Evolutionary conservation across 2,888 invertebrate genomes (phyloP).

Genomic region (Pogonocherus hispidulus): DNA sequence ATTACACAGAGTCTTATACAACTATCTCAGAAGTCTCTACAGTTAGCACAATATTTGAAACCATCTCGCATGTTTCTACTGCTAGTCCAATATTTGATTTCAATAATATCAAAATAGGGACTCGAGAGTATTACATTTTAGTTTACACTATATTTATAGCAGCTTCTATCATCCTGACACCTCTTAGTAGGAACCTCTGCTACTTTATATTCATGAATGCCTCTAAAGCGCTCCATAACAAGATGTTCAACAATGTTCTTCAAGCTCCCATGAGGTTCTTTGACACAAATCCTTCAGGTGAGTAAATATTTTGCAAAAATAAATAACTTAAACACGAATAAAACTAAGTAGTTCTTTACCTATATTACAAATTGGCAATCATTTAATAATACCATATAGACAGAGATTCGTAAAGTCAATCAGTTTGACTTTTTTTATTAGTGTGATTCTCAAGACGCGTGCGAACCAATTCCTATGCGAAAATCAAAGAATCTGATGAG

Average conservation of each 20-base stretch:
- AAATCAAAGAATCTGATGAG: too few relatives aligned
- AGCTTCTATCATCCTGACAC: constrained; percentile 74
- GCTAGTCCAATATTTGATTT: not conserved
- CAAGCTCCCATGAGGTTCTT: constrained; percentile 86
- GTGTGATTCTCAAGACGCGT: too few relatives aligned
- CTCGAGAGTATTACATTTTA: constrained; percentile 65
- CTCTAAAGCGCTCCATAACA: constrained; percentile 81
- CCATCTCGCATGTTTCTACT: not conserved
- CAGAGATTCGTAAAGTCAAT: too few relatives aligned
- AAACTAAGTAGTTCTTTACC: too few relatives aligned
- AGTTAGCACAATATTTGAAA: not conserved
- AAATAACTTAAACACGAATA: too few relatives aligned
- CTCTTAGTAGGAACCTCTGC: constrained; percentile 78
- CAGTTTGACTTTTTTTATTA: too few relatives aligned
- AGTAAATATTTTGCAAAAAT: too few relatives aligned
- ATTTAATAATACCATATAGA: too few relatives aligned
- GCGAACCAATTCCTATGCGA: too few relatives aligned
- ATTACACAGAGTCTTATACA: not conserved
- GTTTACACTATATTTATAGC: constrained; percentile 74
- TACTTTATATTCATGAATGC: constrained; percentile 82
- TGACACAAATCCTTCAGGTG: constrained; percentile 84
- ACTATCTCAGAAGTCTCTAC: constrained; percentile 8
- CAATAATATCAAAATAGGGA: not conserved
- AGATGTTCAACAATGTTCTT: constrained; percentile 83
- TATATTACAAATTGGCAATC: too few relatives aligned